Percentiles rank a stretch among this genome's conserved stretches.
These are phyloP conservation scores for Henricia sp. DNA, from an alignment of 53 echinoderm and acorn worm genomes.

Conservation along the genomic window DNA sequence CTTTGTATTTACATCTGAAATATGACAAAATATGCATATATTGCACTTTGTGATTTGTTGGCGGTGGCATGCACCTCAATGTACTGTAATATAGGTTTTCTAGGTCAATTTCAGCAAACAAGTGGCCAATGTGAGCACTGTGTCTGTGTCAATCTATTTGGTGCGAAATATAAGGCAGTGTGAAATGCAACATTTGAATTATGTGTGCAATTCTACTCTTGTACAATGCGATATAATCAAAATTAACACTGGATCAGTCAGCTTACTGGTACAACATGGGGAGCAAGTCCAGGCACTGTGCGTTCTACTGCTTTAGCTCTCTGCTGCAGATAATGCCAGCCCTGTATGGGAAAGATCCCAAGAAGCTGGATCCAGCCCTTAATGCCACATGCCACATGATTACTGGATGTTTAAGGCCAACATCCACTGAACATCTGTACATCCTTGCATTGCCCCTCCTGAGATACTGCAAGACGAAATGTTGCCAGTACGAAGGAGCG, in stretches of 20 bases:
- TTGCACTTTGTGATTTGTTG: neutral
- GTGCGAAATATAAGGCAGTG: neutral
- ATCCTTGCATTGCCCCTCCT: conserved; percentile 18
- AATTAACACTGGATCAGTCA: too few relatives aligned
- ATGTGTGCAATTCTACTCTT: neutral
- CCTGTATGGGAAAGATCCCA: conserved; percentile 54
- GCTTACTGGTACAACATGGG: too few relatives aligned
- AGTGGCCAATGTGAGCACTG: too few relatives aligned
- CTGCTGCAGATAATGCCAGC: conserved; percentile 55
- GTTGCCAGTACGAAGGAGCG: too few relatives aligned
- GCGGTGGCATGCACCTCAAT: neutral
- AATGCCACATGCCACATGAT: conserved; percentile 29
- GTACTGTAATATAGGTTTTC: too few relatives aligned
- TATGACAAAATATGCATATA: neutral
- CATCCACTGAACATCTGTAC: conserved; percentile 13
- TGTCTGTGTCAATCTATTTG: neutral
- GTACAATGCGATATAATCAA: too few relatives aligned
- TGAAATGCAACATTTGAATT: neutral
- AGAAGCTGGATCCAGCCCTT: conserved; percentile 23
- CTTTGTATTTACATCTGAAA: conserved; percentile 87
- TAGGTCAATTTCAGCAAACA: too few relatives aligned
- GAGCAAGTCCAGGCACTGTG: neutral
- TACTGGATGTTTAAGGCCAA: conserved; percentile 38
- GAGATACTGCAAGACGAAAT: too few relatives aligned
- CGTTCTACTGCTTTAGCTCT: neutral